A percentile compares a stretch with the other conserved stretches of the same genome.
Evolutionary conservation across 2,113 vertebrate genomes (phyloP).

Genomic region (Mobula birostris): DNA sequence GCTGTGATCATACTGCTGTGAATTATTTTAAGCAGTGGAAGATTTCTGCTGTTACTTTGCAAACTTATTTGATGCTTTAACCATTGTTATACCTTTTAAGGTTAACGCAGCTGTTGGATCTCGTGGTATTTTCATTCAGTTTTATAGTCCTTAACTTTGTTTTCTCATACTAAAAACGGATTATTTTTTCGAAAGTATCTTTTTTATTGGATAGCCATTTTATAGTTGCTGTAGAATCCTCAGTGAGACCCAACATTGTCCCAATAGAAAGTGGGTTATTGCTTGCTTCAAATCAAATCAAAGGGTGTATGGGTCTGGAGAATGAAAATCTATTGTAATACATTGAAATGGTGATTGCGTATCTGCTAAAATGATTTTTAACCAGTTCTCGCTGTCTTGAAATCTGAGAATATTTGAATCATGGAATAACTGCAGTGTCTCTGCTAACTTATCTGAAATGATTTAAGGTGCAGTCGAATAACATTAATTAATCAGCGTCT

Average conservation of each 20-base stretch:
- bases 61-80: conserved; percentile 3
- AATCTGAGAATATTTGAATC: conserved; percentile 15
- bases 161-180: conserved; percentile 31
- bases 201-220: not conserved
- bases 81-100: conserved; percentile 20
- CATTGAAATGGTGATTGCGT: conserved; percentile 29
- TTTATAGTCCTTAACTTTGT: conserved; percentile 3
- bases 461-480: not conserved
- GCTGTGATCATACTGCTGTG: conserved; percentile 30
- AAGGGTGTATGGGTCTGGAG: not conserved
- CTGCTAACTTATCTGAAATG: not conserved
- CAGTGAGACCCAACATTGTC: not conserved
- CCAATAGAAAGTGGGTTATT: not conserved
- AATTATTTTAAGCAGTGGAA: conserved; percentile 29
- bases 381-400: not conserved
- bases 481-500: not conserved
- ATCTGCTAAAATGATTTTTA: conserved; percentile 26
- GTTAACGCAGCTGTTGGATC: conserved; percentile 23
- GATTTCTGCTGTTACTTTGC: conserved; percentile 15
- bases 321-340: not conserved
- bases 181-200: not conserved
- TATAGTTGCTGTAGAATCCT: conserved; percentile 1
- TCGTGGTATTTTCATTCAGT: not conserved
- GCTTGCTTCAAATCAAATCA: conserved; percentile 6
- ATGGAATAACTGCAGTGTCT: conserved; percentile 7